phyloP scores from a whole-genome alignment of 2,113 vertebrate species.

The Callopanchax toddi region DNA sequence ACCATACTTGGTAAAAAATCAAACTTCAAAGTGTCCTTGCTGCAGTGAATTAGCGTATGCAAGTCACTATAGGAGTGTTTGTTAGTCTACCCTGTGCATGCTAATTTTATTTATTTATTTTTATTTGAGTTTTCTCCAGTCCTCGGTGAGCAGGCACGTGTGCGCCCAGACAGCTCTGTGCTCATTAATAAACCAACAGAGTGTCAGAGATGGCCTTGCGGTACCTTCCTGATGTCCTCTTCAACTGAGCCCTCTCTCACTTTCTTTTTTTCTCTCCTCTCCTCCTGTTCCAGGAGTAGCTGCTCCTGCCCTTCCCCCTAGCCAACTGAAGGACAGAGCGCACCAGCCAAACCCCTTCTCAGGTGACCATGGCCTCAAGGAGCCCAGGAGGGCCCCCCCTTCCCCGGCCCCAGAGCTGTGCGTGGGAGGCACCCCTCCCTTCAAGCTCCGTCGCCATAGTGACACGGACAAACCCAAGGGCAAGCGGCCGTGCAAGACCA shows the following conservation, averaged over 20 bases:
- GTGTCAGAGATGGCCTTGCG: conserved; percentile 76
- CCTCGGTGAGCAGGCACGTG: conserved; percentile 64
- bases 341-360: conserved; percentile 67
- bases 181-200: conserved; percentile 79
- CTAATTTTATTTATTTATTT: conserved; percentile 6
- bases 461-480: conserved; percentile 97
- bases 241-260: conserved; percentile 39
- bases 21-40: conserved; percentile 54
- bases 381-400: conserved; percentile 77
- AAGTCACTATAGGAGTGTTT: conserved; percentile 36
- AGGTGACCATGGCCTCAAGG: conserved; percentile 73
- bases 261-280: conserved; percentile 6
- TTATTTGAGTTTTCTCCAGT: conserved; percentile 31
- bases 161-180: conserved; percentile 69
- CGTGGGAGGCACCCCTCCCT: conserved; percentile 81
- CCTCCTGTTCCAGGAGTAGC: conserved; percentile 79
- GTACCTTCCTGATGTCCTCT: conserved; percentile 67
- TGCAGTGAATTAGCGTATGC: conserved; percentile 39
- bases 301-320: conserved; percentile 78
- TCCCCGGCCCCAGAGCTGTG: conserved; percentile 56
- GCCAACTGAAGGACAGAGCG: conserved; percentile 73
- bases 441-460: conserved; percentile 87
- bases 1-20: too few species aligned
- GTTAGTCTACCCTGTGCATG: conserved; percentile 17
- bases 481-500: conserved; percentile 99